Base-by-base conservation (phyloP, 2,113 vertebrate genomes). In the mouse (Mus musculus) region DNA sequence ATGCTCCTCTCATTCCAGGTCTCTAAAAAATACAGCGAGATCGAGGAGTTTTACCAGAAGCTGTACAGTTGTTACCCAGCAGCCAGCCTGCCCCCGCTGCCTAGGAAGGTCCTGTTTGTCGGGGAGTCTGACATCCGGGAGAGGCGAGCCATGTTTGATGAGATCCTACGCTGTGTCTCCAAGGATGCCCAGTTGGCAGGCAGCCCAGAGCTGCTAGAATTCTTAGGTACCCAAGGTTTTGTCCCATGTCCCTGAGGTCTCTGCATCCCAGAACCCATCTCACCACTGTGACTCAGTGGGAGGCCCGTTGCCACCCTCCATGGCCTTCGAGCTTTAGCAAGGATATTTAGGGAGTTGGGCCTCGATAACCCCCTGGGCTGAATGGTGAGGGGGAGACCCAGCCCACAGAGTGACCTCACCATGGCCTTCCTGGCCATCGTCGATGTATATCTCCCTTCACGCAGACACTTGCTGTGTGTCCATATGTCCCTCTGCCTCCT, bases 21-120 rank as follows among this genome's bases (percentile, higher is more conserved):
- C 90, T 99, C 99, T 89, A 99, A 98, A 95, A 99, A 99, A 97
- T 99, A 99, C 98, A 99, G 99, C 0, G 99, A 99, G 96, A 99
- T 99, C 0, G 99, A 99, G 76, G 99, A 99, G 89, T 98, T 99
- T 59, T 99, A 99, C 98, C 98, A 98, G 93, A 98, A 96, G 39
- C 97, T 99, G 94, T 81, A 81, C 1, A 95, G 97, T 7, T 98
- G 86, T 4, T 99, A 99, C 26, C 98, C 99, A 3, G 92, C 80
- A 2, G 86, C 97, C 89, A 94, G 97, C 89, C 98, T 99, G 71
- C 99, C 99, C 1, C 97, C 98, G 0, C 98, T 99, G 93, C 99
- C 99, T 42, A 98, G 99, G 77, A 99, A 99, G 97, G 98, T 99
- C 67, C 97, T 99, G 81, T 99, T 99, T 0, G 99, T 99, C 7